phyloP scores from a whole-genome alignment of 2,888 invertebrate genomes.

The Venusia cambrica region DNA sequence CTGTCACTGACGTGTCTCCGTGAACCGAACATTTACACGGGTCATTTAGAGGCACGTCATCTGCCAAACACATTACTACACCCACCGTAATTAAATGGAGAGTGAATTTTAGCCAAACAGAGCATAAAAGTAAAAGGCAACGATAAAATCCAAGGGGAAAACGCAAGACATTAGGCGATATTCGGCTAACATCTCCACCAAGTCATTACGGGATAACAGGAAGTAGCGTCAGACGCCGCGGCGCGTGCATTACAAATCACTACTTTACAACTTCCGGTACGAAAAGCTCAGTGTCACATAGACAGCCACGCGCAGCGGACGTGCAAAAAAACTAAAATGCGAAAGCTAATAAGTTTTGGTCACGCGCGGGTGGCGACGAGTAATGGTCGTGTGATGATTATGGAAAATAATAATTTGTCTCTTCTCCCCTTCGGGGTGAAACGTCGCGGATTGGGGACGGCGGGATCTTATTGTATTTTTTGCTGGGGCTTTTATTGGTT shows the following conservation, averaged over 20 bases:
- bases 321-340: conserved; percentile 53
- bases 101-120: conserved; percentile 70
- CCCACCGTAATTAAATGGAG: conserved; percentile 67
- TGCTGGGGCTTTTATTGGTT: conserved; percentile 37
- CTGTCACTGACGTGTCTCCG: conserved; percentile 25
- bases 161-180: conserved; percentile 40
- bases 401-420: conserved; percentile 77
- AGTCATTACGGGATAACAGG: conserved; percentile 71
- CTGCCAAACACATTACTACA: conserved; percentile 61
- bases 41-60: conserved; percentile 54
- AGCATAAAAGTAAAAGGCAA: conserved; percentile 69
- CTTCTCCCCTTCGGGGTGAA: conserved; percentile 48
- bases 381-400: conserved; percentile 77
- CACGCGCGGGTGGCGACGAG: conserved; percentile 59
- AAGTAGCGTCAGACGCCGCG: conserved; percentile 73
- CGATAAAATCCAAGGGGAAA: conserved; percentile 39
- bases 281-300: conserved; percentile 52
- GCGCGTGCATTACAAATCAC: conserved; percentile 82
- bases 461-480: conserved; percentile 48
- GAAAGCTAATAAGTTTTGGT: conserved; percentile 65
- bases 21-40: conserved; percentile 42
- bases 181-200: conserved; percentile 30
- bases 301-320: conserved; percentile 51
- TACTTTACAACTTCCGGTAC: conserved; percentile 79
- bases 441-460: conserved; percentile 41